These are phyloP conservation scores for Anniella stebbinsi DNA, from an alignment of 2,797 vertebrate genomes.

Conservation along the genomic window DNA sequence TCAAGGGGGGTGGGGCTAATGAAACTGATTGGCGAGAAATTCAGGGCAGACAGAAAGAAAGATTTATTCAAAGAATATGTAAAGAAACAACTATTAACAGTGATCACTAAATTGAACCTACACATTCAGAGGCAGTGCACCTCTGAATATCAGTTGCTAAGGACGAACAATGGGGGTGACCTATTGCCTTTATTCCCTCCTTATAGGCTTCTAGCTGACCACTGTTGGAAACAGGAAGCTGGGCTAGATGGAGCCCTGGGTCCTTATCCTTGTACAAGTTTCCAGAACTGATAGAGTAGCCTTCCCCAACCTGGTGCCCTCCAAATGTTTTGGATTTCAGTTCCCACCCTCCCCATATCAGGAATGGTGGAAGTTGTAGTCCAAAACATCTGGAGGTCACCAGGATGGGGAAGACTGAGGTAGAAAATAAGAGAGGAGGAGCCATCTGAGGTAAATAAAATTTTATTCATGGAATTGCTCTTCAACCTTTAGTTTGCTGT, in stretches of 20 bases:
- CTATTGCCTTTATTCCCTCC: background rate
- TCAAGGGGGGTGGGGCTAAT: too few species aligned
- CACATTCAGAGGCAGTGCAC: too few species aligned
- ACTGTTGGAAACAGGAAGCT: background rate
- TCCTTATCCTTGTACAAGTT: background rate
- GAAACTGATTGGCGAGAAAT: background rate
- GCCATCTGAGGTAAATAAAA: background rate
- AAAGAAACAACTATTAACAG: background rate
- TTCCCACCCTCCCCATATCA: too few species aligned
- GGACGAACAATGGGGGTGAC: background rate
- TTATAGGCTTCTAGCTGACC: background rate
- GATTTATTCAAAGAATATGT: too few species aligned
- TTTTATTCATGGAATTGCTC: background rate
- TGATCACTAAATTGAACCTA: background rate
- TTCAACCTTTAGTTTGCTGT: background rate
- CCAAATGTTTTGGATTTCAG: too few species aligned
- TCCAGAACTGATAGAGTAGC: background rate
- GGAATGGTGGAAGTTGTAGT: too few species aligned
- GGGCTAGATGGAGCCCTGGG: background rate
- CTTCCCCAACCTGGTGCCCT: too few species aligned
- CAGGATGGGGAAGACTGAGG: too few species aligned
- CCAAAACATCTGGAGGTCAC: too few species aligned
- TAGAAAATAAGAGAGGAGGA: background rate
- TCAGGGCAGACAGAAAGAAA: too few species aligned
- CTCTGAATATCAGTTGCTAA: background rate